Conservation (phyloP, 2,888 invertebrate genomes). For the Bombylius major region DNA sequence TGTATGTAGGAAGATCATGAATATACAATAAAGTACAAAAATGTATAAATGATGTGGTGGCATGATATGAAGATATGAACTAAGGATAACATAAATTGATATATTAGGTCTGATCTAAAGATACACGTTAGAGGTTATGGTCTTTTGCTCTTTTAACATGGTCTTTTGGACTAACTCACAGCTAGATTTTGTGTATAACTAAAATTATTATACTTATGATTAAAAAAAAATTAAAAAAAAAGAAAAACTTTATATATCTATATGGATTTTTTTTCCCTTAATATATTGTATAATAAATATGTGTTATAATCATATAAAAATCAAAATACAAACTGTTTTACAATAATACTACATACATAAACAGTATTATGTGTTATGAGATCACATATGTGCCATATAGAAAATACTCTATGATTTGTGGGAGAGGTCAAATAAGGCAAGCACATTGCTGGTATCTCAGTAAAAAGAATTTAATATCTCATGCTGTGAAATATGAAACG, state of each 20-base stretch:
- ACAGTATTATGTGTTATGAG: neutral
- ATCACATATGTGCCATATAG: neutral
- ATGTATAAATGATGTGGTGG: too few relatives aligned
- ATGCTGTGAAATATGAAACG: constrained; percentile 15
- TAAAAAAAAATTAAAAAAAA: too few relatives aligned
- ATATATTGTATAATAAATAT: too few relatives aligned
- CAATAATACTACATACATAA: too few relatives aligned
- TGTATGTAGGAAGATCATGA: too few relatives aligned
- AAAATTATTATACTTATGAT: neutral
- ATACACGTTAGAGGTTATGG: constrained; percentile 13
- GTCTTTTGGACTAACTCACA: constrained; percentile 8
- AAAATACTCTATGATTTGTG: constrained; percentile 12
- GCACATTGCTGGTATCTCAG: constrained; percentile 3
- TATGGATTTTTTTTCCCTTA: too few relatives aligned
- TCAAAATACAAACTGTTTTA: too few relatives aligned
- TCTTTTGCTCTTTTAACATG: constrained; percentile 7
- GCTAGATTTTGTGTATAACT: constrained; percentile 5
- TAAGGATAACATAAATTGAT: constrained; percentile 13
- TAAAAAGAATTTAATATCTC: constrained; percentile 13
- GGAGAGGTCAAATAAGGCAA: constrained; percentile 15
- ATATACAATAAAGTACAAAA: too few relatives aligned
- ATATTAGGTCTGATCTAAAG: constrained; percentile 14
- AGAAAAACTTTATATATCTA: too few relatives aligned
- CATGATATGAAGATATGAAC: too few relatives aligned
- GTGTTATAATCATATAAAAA: too few relatives aligned